Evolutionary conservation across 92 coral and sea anemone species (phyloP).

Genomic region (Zoanthus gigantus): DNA sequence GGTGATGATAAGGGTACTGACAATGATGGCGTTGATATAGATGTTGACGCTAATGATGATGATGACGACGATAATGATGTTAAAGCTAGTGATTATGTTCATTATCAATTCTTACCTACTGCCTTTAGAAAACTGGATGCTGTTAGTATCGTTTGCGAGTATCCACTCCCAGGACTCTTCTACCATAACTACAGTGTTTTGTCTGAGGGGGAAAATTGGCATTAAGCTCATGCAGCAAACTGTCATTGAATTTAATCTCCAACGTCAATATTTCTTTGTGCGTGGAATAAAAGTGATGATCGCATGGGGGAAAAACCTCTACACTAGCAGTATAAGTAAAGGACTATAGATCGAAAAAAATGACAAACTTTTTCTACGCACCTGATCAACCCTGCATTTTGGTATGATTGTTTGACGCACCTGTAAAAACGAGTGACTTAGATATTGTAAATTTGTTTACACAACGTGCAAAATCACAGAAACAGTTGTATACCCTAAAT

Average conservation of each 20-base stretch:
- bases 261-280: background rate
- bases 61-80: background rate
- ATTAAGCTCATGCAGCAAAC: no score
- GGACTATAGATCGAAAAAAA: no score
- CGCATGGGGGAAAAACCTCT: no score
- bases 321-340: no score
- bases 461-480: no score
- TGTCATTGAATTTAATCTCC: background rate
- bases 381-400: conserved; percentile 69
- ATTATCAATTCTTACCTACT: conserved; percentile 55
- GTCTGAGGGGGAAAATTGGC: background rate
- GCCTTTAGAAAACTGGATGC: conserved; percentile 73
- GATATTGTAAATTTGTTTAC: background rate
- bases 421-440: conserved; percentile 32
- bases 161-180: conserved; percentile 90
- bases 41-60: background rate
- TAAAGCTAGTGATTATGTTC: background rate
- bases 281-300: background rate
- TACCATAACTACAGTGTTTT: conserved; percentile 47
- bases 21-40: background rate
- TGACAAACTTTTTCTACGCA: background rate
- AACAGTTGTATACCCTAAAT: no score
- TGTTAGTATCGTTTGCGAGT: conserved; percentile 78
- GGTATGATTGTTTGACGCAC: conserved; percentile 82
- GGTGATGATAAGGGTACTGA: background rate